Base-by-base conservation (phyloP, 2,888 invertebrate species). In the Catocala sponsa region DNA sequence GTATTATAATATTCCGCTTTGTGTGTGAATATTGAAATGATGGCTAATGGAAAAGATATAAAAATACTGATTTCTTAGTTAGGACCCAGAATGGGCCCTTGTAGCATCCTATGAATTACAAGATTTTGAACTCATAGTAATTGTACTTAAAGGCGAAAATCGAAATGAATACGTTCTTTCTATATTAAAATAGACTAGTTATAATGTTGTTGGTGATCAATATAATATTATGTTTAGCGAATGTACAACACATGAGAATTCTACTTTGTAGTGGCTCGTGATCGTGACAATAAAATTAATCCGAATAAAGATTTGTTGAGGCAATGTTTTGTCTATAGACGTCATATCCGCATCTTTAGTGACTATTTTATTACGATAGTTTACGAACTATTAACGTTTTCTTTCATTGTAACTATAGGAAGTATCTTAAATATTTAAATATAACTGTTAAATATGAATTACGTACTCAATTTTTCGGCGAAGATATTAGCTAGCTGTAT, bases 251-350 rank as follows among this genome's bases (percentile, higher is more conserved):
- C 51, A 72, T 71, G 69, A 71, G 66, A 71, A 61, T 65, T 58
- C 12, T 57, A 74, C 71, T 70, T 74, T 72, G 67, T 72, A 55
- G 67, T 59, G 53, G 44, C 25, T 70, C 53, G 59, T 63, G 57
- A 70, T 72, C 66, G 59, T 38, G 71, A 56, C 49, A 70, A 66
- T 72, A 74, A 71, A 55, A 58, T 70, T 54, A 70, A 66, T 66
- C 50, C 43, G 51, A 55, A 46, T 65, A 62, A 43, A 63, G 59
- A 70, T 63, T 56, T 46, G 59, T 63, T 55, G 60, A 44, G 46
- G 56, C 55, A 43, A 44, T 62, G 57, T 65, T 62, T 53, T 54
- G 63, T 63, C 53, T 63, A 51, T 60, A 41, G 15, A 43, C 42
- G 13, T 32, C 53, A 43, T 32, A 25, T 32, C 53, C 6, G 6